Conservation (phyloP, 2,888 invertebrate species). For the Nephrotoma appendiculata region DNA sequence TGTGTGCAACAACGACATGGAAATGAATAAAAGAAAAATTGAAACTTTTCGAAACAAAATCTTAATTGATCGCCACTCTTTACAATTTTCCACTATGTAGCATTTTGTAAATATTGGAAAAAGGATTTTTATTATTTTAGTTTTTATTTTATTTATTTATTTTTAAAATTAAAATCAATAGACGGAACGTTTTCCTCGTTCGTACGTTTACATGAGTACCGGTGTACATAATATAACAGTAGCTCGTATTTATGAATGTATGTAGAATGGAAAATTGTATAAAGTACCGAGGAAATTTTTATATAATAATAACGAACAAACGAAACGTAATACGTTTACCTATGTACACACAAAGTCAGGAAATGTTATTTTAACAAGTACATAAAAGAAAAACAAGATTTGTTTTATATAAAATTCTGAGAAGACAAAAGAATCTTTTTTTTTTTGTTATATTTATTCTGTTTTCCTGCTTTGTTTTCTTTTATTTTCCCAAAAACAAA, state of each 20-base stretch:
- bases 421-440: not conserved
- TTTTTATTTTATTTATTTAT: too few relatives aligned
- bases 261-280: not conserved
- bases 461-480: not conserved
- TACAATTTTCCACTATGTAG: not conserved
- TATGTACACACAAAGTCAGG: not conserved
- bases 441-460: not conserved
- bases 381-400: not conserved
- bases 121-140: not conserved
- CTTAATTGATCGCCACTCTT: not conserved
- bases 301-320: not conserved
- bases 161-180: not conserved
- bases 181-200: not conserved
- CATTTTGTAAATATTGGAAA: not conserved
- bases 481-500: not conserved
- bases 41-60: not conserved
- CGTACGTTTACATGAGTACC: not conserved
- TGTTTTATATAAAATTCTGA: not conserved
- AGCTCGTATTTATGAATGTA: not conserved
- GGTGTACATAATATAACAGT: not conserved
- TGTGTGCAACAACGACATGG: not conserved
- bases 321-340: not conserved
- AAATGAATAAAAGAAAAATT: not conserved
- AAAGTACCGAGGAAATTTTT: not conserved
- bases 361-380: slow-evolving; percentile 2